Conservation (phyloP, 2,113 vertebrate species). For the Myotis davidii region DNA sequence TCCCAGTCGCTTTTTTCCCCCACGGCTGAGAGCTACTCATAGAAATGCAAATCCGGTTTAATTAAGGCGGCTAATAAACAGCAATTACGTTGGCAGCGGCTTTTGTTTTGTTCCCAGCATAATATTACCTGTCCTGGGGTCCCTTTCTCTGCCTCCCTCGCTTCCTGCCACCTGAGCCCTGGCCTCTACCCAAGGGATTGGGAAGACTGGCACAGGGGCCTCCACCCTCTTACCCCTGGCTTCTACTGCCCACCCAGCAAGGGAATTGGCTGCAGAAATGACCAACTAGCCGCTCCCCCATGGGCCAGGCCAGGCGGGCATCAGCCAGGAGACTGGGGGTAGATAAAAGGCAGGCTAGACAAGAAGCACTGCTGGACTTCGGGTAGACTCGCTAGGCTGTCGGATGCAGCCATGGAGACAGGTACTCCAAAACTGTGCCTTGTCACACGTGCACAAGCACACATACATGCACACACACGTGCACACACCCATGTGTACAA, state of each 20-base stretch:
- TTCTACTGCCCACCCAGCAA: neutral
- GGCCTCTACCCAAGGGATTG: neutral
- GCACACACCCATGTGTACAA: fast-evolving
- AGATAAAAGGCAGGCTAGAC: neutral
- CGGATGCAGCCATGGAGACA: neutral
- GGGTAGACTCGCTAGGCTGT: neutral
- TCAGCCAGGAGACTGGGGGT: neutral
- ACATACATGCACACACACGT: neutral
- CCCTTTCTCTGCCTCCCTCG: neutral
- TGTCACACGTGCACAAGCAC: neutral
- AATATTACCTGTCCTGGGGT: constrained; percentile 9
- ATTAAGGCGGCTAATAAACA: constrained; percentile 91
- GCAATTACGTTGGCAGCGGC: constrained; percentile 87
- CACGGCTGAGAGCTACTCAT: constrained; percentile 84
- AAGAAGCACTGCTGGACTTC: neutral
- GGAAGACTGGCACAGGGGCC: neutral
- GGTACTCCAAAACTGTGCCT: neutral
- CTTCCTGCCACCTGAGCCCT: neutral
- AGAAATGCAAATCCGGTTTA: constrained; percentile 93
- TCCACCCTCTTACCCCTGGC: neutral
- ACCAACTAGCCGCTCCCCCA: neutral
- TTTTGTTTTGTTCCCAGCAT: constrained; percentile 66
- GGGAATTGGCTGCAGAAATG: neutral
- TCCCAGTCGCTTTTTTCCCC: constrained; percentile 19
- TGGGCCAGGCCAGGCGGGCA: neutral